Evolutionary conservation across 2,888 invertebrate species (phyloP).

Genomic region (Cyclophora albipunctata): DNA sequence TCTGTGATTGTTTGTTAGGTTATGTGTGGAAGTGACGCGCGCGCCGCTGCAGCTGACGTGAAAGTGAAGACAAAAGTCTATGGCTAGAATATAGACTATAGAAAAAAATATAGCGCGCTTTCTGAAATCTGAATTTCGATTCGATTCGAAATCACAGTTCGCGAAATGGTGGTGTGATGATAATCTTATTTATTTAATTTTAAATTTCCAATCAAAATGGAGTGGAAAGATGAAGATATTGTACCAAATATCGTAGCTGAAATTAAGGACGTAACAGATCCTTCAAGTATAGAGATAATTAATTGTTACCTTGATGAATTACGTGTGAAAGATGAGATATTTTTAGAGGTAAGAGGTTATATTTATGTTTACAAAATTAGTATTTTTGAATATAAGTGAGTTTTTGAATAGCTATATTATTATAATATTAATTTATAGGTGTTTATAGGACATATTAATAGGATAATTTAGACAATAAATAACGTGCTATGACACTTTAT

Average conservation of each 20-base stretch:
- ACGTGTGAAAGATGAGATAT: constrained; percentile 39
- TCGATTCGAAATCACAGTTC: no score
- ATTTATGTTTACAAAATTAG: neutral
- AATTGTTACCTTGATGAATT: constrained; percentile 34
- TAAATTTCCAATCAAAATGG: no score
- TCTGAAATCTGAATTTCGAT: no score
- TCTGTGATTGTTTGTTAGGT: no score
- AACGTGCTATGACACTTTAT: no score
- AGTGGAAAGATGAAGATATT: constrained; percentile 5
- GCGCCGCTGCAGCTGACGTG: no score
- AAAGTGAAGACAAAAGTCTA: no score
- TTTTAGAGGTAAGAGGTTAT: constrained; percentile 40
- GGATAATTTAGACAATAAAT: neutral
- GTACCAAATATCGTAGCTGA: constrained; percentile 17
- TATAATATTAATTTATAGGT: neutral
- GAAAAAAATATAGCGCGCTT: no score
- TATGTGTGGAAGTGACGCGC: no score
- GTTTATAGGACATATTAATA: neutral
- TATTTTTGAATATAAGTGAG: neutral
- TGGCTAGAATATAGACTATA: no score
- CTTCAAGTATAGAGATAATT: constrained; percentile 43
- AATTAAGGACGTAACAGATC: constrained; percentile 39
- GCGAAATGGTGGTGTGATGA: no score
- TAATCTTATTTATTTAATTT: no score
- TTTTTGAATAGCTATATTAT: neutral